Conservation (phyloP, 2,113 vertebrate species). For the Antennarius striatus region DNA sequence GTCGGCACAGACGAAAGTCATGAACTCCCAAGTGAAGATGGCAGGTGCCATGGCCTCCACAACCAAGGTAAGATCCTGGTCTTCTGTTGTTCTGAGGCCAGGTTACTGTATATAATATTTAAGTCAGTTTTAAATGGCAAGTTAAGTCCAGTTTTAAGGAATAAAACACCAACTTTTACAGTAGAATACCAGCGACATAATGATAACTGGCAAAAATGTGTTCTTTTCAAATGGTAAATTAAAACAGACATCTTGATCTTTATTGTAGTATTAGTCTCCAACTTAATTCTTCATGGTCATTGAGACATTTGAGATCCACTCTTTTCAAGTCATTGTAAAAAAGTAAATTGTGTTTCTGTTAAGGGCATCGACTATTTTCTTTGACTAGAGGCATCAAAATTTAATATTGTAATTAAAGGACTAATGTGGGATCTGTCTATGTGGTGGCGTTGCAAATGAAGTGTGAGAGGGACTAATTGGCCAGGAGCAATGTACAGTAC, state of each 20-base stretch:
- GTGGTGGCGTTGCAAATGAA: conserved; percentile 48
- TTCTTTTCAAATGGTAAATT: too few species aligned
- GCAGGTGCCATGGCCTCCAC: conserved; percentile 95
- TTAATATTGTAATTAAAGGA: conserved; percentile 32
- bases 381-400: conserved; percentile 17
- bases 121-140: too few species aligned
- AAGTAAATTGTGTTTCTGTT: background rate
- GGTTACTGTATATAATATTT: background rate
- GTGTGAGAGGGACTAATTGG: conserved; percentile 45
- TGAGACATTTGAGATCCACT: background rate
- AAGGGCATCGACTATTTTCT: conserved; percentile 18
- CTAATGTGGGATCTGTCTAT: conserved; percentile 40
- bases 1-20: conserved; percentile 94
- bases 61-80: conserved; percentile 83
- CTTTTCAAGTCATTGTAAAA: background rate
- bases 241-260: too few species aligned
- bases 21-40: conserved; percentile 99
- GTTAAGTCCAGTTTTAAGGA: too few species aligned
- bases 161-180: too few species aligned
- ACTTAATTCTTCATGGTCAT: too few species aligned
- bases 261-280: too few species aligned
- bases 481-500: conserved; percentile 38
- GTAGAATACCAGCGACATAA: too few species aligned
- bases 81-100: background rate
- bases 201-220: too few species aligned